phyloP scores from a whole-genome alignment of 2,113 vertebrate genomes.

The Elephantulus edwardii region DNA sequence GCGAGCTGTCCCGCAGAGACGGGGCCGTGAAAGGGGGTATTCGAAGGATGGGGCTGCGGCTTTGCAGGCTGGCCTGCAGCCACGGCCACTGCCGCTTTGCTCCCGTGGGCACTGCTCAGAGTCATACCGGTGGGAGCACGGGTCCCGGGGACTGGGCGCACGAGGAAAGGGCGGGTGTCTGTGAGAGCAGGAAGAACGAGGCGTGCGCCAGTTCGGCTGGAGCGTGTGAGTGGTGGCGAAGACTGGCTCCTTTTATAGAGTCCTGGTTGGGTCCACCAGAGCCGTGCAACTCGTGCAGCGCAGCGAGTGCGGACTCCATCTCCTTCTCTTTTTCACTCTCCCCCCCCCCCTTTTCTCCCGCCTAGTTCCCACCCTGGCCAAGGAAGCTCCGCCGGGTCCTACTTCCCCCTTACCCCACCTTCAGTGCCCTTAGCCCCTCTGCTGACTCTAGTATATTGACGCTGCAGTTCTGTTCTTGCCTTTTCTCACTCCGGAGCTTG shows the following conservation, averaged over 20 bases:
- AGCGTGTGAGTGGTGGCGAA: background rate
- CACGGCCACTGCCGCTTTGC: background rate
- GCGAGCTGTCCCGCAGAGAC: conserved; percentile 59
- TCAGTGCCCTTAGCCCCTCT: background rate
- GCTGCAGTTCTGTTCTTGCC: background rate
- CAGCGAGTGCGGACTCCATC: conserved; percentile 44
- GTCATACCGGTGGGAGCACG: conserved; percentile 28
- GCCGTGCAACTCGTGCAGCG: conserved; percentile 61
- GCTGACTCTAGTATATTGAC: background rate
- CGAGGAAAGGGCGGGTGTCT: conserved; percentile 33
- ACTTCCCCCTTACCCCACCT: conserved; percentile 10
- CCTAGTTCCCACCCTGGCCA: background rate
- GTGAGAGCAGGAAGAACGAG: conserved; percentile 12
- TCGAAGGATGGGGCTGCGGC: conserved; percentile 36
- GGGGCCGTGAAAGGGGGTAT: conserved; percentile 28
- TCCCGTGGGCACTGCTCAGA: conserved; percentile 9
- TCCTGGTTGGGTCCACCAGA: background rate
- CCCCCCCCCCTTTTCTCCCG: conserved; percentile 20
- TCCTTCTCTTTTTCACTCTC: conserved; percentile 5
- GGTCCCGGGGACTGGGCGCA: conserved; percentile 19
- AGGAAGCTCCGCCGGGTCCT: conserved; percentile 70
- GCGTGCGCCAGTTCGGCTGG: background rate
- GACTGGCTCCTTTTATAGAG: conserved; percentile 74
- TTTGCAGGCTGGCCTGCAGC: background rate
- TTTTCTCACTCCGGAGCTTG: background rate